phyloP scores from a whole-genome alignment of 1,140 invertebrate species.

The Oedothorax gibbosus region DNA sequence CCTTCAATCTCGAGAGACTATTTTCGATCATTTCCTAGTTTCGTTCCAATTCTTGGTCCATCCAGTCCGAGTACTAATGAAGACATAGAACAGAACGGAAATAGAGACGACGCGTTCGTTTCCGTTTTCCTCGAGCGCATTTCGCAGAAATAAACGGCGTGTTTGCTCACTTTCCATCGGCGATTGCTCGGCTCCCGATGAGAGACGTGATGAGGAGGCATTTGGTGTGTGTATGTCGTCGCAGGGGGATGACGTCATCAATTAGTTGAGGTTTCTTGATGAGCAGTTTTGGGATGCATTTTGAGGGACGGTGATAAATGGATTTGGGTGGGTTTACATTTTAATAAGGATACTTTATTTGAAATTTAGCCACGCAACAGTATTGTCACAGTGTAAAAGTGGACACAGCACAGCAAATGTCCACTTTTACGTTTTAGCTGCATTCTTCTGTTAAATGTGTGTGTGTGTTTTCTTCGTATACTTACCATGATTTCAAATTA shows the following conservation, averaged over 20 bases:
- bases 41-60: too few species aligned
- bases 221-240: constrained; percentile 2
- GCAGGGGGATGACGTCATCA: constrained; percentile 40
- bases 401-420: too few species aligned
- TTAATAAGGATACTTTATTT: too few species aligned
- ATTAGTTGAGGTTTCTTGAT: constrained; percentile 43
- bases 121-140: constrained; percentile 43
- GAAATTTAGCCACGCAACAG: too few species aligned
- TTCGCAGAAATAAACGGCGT: constrained; percentile 51
- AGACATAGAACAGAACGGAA: constrained; percentile 15
- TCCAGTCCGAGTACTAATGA: too few species aligned
- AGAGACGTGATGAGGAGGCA: constrained; percentile 19
- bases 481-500: too few species aligned
- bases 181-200: background rate
- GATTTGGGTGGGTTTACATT: background rate
- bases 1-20: too few species aligned
- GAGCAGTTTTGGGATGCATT: background rate
- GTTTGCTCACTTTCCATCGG: constrained; percentile 34
- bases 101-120: constrained; percentile 37
- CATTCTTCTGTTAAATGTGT: too few species aligned
- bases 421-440: too few species aligned
- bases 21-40: too few species aligned
- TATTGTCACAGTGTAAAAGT: too few species aligned
- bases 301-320: constrained; percentile 42
- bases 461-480: too few species aligned